These are phyloP conservation scores for Telmatochromis sp. DNA, from an alignment of 2,113 vertebrate genomes.

Conservation along the genomic window DNA sequence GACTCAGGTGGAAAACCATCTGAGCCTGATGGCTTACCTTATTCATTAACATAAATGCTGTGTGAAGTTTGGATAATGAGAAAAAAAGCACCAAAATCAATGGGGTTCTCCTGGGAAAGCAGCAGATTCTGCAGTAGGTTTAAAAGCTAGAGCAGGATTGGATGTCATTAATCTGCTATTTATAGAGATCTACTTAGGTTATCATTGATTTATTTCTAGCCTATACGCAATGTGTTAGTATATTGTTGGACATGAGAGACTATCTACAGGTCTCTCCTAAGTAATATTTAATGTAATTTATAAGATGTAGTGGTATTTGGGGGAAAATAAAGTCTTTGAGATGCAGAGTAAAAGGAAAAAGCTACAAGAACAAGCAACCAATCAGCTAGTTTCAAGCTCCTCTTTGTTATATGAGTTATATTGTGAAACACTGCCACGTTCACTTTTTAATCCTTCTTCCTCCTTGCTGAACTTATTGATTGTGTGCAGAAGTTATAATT, in stretches of 20 bases:
- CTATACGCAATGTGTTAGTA: neutral
- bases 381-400: neutral
- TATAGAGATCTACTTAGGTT: neutral
- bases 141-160: neutral
- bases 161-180: neutral
- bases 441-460: neutral
- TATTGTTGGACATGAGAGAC: neutral
- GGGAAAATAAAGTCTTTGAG: neutral
- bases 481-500: neutral
- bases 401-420: neutral
- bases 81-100: neutral
- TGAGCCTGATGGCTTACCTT: neutral
- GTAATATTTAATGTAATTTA: neutral
- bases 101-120: neutral
- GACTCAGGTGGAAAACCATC: neutral
- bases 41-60: neutral
- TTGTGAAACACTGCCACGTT: neutral
- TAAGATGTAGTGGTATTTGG: neutral
- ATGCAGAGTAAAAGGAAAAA: neutral
- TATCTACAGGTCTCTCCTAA: neutral
- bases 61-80: neutral
- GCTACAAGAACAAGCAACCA: neutral
- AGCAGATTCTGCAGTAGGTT: neutral
- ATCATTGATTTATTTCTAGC: neutral
- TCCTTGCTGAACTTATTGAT: neutral